Conservation (phyloP, 2,888 invertebrate species). For the Schizaphis graminum region DNA sequence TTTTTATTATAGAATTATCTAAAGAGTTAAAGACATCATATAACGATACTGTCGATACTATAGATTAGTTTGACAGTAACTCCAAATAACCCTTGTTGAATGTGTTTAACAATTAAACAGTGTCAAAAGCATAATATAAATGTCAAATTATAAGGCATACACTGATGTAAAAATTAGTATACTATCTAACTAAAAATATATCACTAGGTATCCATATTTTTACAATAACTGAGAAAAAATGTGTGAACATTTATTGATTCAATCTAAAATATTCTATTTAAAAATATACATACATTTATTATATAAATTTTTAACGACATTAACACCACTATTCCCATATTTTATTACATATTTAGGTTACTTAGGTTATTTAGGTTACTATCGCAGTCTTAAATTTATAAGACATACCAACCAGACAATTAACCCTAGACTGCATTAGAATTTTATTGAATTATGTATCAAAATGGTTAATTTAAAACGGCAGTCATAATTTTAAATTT, state of each 20-base stretch:
- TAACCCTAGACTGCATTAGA: neutral
- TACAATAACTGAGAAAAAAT: too few relatives aligned
- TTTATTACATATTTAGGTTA: neutral
- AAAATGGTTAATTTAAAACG: neutral
- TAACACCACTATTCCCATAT: too few relatives aligned
- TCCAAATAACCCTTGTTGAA: neutral
- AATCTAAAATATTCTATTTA: too few relatives aligned
- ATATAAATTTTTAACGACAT: too few relatives aligned
- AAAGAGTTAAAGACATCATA: neutral
- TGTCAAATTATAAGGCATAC: neutral
- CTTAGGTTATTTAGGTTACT: too few relatives aligned
- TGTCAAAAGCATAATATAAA: neutral
- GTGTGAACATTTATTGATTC: too few relatives aligned
- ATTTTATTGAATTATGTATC: neutral
- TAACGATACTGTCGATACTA: neutral
- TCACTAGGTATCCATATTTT: neutral
- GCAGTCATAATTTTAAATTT: neutral
- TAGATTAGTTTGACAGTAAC: neutral
- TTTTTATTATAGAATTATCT: neutral
- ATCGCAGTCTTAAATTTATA: neutral
- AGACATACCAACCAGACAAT: neutral
- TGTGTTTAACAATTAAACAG: neutral
- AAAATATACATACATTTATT: neutral
- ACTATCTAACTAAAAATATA: neutral
- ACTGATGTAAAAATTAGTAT: neutral